Evolutionary conservation across 1,140 invertebrate genomes (phyloP).

Genomic region (Drosophila sturtevanti): DNA sequence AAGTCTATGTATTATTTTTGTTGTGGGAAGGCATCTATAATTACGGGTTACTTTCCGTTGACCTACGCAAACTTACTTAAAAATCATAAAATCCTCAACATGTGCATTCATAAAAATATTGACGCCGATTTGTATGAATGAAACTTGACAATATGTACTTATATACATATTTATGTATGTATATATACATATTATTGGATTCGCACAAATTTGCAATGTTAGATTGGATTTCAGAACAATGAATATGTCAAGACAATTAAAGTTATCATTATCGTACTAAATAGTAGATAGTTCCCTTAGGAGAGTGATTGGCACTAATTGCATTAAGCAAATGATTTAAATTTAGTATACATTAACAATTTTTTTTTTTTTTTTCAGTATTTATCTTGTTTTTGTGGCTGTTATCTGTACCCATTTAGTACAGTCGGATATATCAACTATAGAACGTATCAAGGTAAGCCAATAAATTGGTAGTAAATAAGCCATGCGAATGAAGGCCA

Average conservation of each 20-base stretch:
- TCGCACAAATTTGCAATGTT: background rate
- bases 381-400: constrained; percentile 45
- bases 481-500: constrained; percentile 1
- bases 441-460: constrained; percentile 64
- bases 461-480: background rate
- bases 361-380: constrained; percentile 36
- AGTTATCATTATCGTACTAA: constrained; percentile 8
- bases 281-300: constrained; percentile 7
- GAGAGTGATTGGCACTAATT: background rate
- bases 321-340: background rate
- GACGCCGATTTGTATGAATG: background rate
- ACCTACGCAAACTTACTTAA: constrained; percentile 35
- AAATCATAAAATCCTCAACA: constrained; percentile 22
- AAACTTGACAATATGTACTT: background rate
- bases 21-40: background rate
- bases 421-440: constrained; percentile 54
- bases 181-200: background rate
- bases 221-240: background rate
- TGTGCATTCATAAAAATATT: constrained; percentile 7
- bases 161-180: too few species aligned
- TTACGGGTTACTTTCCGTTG: constrained; percentile 26
- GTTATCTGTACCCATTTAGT: constrained; percentile 35
- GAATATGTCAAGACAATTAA: background rate
- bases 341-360: background rate
- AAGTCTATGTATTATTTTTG: constrained; percentile 11